phyloP scores from a whole-genome alignment of 1,140 invertebrate genomes.

The Drosophila tani region DNA sequence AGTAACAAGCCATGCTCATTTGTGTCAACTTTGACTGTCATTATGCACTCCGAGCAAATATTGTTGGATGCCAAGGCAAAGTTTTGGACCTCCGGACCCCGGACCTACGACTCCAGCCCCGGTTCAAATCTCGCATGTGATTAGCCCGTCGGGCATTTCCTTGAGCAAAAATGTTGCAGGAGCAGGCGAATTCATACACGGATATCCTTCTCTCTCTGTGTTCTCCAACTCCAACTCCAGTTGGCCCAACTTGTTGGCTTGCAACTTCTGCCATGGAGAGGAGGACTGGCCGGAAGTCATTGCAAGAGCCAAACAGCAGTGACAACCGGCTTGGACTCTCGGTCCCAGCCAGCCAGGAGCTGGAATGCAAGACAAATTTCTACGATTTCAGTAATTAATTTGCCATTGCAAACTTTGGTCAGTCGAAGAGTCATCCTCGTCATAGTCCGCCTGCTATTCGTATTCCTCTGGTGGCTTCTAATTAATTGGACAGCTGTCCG shows the following conservation, averaged over 20 bases:
- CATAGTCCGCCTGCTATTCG: slow-evolving; percentile 52
- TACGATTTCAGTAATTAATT: slow-evolving; percentile 83
- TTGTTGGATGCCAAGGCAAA: slow-evolving; percentile 64
- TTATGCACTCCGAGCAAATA: slow-evolving; percentile 84
- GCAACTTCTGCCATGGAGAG: slow-evolving; percentile 10
- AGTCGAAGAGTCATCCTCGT: slow-evolving; percentile 60
- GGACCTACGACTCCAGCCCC: slow-evolving; percentile 1
- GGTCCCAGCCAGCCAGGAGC: no score
- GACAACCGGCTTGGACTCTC: slow-evolving; percentile 37
- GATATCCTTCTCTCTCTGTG: slow-evolving; percentile 67
- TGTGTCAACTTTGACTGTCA: slow-evolving; percentile 84
- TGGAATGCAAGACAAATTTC: slow-evolving; percentile 77
- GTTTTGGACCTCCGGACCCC: slow-evolving; percentile 42
- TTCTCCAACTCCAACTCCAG: slow-evolving; percentile 27
- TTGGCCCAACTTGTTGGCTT: slow-evolving; percentile 25
- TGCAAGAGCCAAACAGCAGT: slow-evolving; percentile 73
- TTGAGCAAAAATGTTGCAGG: slow-evolving; percentile 68
- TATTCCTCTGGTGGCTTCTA: slow-evolving; percentile 63
- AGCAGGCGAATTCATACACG: slow-evolving; percentile 80
- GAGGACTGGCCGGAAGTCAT: slow-evolving; percentile 64
- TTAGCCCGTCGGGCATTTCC: slow-evolving; percentile 68
- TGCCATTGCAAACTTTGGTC: slow-evolving; percentile 78
- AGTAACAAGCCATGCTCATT: slow-evolving; percentile 83
- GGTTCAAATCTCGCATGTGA: slow-evolving; percentile 36
- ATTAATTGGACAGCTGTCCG: slow-evolving; percentile 75